phyloP scores from a whole-genome alignment of 1,140 invertebrate species.

The Eriosoma lanigerum region DNA sequence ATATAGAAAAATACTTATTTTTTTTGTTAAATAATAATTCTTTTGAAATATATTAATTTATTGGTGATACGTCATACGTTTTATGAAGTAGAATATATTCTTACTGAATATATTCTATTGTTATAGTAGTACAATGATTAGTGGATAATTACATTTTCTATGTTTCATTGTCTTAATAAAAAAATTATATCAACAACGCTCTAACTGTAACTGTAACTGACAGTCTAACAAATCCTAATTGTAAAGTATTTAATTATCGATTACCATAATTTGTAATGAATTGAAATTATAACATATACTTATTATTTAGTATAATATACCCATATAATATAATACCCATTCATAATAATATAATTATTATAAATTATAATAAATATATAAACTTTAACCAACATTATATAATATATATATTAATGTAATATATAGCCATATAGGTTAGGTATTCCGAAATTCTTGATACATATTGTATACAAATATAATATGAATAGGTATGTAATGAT shows the following conservation, averaged over 20 bases:
- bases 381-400: no score
- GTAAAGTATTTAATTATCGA: slow-evolving; percentile 38
- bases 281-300: neutral
- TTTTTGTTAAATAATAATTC: neutral
- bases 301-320: neutral
- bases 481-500: no score
- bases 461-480: no score
- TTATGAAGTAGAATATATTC: neutral
- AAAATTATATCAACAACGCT: slow-evolving; percentile 11
- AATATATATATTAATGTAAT: no score
- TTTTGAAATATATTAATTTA: slow-evolving; percentile 15
- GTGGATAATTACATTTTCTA: slow-evolving; percentile 19
- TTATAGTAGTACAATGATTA: slow-evolving; percentile 1
- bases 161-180: slow-evolving; percentile 24
- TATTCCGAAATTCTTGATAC: no score
- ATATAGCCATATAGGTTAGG: no score
- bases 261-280: neutral
- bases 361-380: no score
- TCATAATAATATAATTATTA: no score
- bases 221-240: neutral
- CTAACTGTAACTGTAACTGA: slow-evolving; percentile 2
- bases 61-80: neutral
- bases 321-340: neutral
- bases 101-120: slow-evolving; percentile 8
- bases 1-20: no score